phyloP scores from a whole-genome alignment of 2,888 invertebrate genomes.

The Sarcophaga variegata region DNA sequence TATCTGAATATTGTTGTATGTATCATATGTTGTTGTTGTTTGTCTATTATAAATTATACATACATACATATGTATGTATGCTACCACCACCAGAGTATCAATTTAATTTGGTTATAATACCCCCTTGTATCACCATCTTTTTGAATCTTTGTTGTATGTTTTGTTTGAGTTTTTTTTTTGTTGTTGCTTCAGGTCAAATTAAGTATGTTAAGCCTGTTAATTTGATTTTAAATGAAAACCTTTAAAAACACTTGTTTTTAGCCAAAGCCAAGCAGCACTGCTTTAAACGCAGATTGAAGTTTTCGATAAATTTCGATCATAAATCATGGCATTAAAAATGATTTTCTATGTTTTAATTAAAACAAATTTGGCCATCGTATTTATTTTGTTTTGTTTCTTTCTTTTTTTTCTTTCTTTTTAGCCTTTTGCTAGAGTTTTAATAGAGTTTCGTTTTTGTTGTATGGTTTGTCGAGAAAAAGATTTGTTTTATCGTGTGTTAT shows the following conservation, averaged over 20 bases:
- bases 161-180: neutral
- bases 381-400: constrained; percentile 6
- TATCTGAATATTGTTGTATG: constrained; percentile 48
- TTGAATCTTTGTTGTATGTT: neutral
- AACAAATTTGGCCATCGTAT: constrained; percentile 21
- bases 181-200: constrained; percentile 25
- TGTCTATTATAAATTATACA: neutral
- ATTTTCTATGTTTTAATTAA: constrained; percentile 53
- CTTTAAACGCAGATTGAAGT: constrained; percentile 8
- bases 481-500: neutral
- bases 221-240: constrained; percentile 37
- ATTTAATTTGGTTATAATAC: no score
- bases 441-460: neutral
- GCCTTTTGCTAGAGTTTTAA: constrained; percentile 27
- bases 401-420: neutral
- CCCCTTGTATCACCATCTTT: neutral
- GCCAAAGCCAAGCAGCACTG: constrained; percentile 18
- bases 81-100: no score
- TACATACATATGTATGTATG: neutral
- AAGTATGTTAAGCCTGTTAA: constrained; percentile 31
- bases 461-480: neutral
- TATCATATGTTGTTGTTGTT: neutral
- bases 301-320: constrained; percentile 41
- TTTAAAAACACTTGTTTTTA: constrained; percentile 53
- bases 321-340: constrained; percentile 57